Percentiles rank a stretch among this genome's conserved stretches.
Conservation (phyloP, 2,113 vertebrate species). For the Dascyllus trimaculatus region DNA sequence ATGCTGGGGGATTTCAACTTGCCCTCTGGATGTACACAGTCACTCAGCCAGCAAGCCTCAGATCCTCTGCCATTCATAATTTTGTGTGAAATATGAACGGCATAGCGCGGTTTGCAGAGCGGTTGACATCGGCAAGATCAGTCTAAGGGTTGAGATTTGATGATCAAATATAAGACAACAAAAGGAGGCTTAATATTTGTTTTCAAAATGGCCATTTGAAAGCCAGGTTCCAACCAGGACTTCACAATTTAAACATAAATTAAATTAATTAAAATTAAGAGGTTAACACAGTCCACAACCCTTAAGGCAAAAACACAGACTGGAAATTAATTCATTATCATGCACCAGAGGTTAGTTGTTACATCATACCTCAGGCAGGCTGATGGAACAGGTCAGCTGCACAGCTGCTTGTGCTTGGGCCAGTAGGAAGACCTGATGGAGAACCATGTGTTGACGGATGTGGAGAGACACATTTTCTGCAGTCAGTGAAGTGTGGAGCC, state of each 20-base stretch:
- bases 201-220: not conserved
- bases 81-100: constrained; percentile 15
- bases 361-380: constrained; percentile 62
- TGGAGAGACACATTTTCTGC: constrained; percentile 40
- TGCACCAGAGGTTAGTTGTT: constrained; percentile 73
- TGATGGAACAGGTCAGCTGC: constrained; percentile 60
- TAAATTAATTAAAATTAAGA: constrained; percentile 21
- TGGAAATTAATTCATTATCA: constrained; percentile 66
- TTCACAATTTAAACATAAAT: not conserved
- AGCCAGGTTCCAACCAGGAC: not conserved
- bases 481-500: constrained; percentile 47
- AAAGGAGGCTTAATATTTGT: not conserved
- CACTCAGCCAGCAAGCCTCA: constrained; percentile 54
- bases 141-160: not conserved
- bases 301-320: constrained; percentile 62
- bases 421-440: constrained; percentile 59
- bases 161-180: not conserved
- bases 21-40: constrained; percentile 58
- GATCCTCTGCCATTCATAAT: constrained; percentile 67
- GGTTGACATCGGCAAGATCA: not conserved
- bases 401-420: constrained; percentile 63
- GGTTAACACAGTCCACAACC: constrained; percentile 48
- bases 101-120: not conserved
- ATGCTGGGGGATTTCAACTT: constrained; percentile 65
- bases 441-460: constrained; percentile 63